A percentile compares a stretch with the other conserved stretches of the same genome.
phyloP scores from a whole-genome alignment of 2,797 vertebrate species.

The Myotis myotis region DNA sequence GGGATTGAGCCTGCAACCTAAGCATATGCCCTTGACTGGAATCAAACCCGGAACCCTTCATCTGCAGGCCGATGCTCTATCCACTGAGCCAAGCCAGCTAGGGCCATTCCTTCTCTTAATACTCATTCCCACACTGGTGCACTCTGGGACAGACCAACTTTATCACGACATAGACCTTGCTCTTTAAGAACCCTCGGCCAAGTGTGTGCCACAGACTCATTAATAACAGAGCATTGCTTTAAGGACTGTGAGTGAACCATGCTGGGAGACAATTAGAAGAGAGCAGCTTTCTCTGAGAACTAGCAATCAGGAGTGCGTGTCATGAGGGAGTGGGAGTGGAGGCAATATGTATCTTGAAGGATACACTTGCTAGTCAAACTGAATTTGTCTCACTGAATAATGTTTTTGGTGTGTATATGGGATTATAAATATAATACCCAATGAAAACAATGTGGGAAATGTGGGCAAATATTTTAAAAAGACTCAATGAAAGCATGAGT shows the following conservation, averaged over 20 bases:
- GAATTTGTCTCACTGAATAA: neutral
- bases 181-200: neutral
- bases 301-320: neutral
- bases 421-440: constrained; percentile 5
- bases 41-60: no score
- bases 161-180: neutral
- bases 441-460: neutral
- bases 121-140: neutral
- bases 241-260: neutral
- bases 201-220: neutral
- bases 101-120: neutral
- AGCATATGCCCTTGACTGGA: no score
- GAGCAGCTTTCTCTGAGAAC: neutral
- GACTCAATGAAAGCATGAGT: neutral
- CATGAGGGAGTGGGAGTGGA: neutral
- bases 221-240: neutral
- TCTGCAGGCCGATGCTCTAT: no score
- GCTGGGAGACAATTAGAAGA: neutral
- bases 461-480: neutral
- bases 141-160: neutral
- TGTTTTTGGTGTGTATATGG: neutral
- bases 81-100: no score
- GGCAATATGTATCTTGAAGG: neutral
- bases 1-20: no score
- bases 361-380: neutral